These are phyloP conservation scores for Lethocerus indicus DNA, from an alignment of 1,140 invertebrate species.

Conservation along the genomic window DNA sequence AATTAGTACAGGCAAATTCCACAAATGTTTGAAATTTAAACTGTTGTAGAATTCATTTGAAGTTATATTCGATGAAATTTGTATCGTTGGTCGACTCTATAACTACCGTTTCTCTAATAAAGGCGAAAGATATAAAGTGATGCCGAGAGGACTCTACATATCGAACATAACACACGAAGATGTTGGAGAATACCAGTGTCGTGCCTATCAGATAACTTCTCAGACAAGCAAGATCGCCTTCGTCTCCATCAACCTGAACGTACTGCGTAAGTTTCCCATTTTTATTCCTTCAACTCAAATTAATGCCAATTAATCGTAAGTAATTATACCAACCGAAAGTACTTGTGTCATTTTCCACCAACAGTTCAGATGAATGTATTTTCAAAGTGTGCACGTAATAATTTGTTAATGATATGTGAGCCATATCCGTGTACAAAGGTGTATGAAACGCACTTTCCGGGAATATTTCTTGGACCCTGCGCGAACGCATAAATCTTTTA, in stretches of 20 bases:
- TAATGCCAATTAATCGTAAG: no score
- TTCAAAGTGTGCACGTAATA: no score
- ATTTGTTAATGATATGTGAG: no score
- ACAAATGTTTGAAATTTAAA: neutral
- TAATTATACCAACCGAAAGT: no score
- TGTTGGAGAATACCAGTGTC: conserved; percentile 22
- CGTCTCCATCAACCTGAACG: no score
- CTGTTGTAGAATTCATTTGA: neutral
- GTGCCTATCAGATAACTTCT: conserved; percentile 20
- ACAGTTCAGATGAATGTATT: no score
- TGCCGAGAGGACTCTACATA: conserved; percentile 20
- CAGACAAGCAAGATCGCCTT: conserved; percentile 17
- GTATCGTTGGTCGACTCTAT: neutral
- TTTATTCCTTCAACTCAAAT: no score
- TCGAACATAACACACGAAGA: conserved; percentile 20
- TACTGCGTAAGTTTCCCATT: no score
- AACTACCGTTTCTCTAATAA: neutral
- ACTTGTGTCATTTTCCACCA: no score
- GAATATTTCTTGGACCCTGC: no score
- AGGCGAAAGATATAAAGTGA: conserved; percentile 17
- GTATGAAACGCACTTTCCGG: no score
- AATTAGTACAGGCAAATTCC: neutral
- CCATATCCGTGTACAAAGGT: no score
- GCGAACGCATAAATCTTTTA: conserved; percentile 12
- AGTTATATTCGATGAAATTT: neutral